Evolutionary conservation across 2,797 vertebrate genomes (phyloP).

Genomic region (Numenius phaeopus): DNA sequence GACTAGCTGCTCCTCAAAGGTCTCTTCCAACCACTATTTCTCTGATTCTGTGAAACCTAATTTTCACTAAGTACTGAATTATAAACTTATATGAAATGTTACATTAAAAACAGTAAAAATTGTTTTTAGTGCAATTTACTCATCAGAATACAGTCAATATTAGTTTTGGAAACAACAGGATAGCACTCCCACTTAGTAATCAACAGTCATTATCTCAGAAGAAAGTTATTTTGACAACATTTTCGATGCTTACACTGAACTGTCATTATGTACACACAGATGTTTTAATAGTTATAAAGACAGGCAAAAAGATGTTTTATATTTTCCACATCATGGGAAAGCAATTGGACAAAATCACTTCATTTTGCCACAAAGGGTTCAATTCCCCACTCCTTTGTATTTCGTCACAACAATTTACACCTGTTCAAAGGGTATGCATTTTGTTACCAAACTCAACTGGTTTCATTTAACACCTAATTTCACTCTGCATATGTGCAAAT

Average conservation of each 20-base stretch:
- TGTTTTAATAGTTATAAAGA: background rate
- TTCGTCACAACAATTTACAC: conserved; percentile 8
- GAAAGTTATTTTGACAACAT: background rate
- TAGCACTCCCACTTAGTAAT: background rate
- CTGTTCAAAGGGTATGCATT: background rate
- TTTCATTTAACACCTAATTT: conserved; percentile 50
- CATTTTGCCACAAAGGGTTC: background rate
- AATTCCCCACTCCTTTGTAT: background rate
- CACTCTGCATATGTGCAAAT: conserved; percentile 23
- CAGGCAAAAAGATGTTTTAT: background rate
- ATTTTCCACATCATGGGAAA: background rate
- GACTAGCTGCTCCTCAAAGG: background rate
- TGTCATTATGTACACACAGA: background rate
- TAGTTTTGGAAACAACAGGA: background rate
- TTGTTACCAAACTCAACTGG: background rate
- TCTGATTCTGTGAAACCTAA: background rate
- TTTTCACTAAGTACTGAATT: background rate
- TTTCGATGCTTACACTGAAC: background rate
- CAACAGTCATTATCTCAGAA: background rate
- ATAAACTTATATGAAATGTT: background rate
- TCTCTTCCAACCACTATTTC: background rate
- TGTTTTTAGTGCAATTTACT: background rate
- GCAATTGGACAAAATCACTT: background rate
- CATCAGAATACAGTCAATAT: background rate
- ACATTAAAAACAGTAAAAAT: background rate